Evolutionary conservation across 2,888 invertebrate genomes (phyloP).

Genomic region (Lasius fuliginosus): DNA sequence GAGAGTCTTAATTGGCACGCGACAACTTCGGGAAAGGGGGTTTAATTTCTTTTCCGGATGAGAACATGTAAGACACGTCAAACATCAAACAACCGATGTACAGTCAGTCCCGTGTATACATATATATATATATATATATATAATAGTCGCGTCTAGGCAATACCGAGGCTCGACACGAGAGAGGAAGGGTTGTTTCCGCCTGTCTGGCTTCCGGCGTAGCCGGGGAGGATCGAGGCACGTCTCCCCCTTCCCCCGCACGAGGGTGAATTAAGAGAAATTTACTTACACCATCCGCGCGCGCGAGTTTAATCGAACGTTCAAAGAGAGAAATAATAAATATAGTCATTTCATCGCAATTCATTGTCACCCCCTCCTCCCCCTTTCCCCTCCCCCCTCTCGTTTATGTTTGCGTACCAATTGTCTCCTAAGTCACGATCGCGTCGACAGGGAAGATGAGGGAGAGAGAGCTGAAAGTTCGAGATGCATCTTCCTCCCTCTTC

Average conservation of each 20-base stretch:
- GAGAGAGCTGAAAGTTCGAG: too few relatives aligned
- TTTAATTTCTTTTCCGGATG: not conserved
- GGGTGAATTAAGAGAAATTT: slow-evolving; percentile 40
- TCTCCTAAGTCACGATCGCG: slow-evolving; percentile 23
- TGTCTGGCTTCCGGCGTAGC: not conserved
- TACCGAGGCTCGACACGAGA: slow-evolving; percentile 6
- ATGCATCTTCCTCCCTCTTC: too few relatives aligned
- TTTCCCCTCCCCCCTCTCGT: not conserved
- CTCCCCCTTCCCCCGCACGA: not conserved
- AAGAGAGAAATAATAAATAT: slow-evolving; percentile 52
- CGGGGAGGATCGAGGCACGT: slow-evolving; percentile 20
- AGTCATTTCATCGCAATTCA: slow-evolving; percentile 4
- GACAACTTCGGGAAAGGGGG: not conserved
- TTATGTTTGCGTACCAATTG: slow-evolving; percentile 1
- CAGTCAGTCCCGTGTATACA: not conserved
- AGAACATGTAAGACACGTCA: not conserved
- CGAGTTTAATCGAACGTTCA: slow-evolving; percentile 54
- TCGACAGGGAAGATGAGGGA: slow-evolving; percentile 10
- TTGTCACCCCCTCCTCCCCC: too few relatives aligned
- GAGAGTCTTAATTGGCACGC: not conserved
- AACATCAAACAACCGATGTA: slow-evolving; percentile 16
- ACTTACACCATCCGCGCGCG: slow-evolving; percentile 13
- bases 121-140: not conserved
- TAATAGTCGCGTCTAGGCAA: not conserved
- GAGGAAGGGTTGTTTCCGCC: slow-evolving; percentile 1